Evolutionary conservation across 2,113 vertebrate species (phyloP).

Genomic region (Lepisosteus oculatus): DNA sequence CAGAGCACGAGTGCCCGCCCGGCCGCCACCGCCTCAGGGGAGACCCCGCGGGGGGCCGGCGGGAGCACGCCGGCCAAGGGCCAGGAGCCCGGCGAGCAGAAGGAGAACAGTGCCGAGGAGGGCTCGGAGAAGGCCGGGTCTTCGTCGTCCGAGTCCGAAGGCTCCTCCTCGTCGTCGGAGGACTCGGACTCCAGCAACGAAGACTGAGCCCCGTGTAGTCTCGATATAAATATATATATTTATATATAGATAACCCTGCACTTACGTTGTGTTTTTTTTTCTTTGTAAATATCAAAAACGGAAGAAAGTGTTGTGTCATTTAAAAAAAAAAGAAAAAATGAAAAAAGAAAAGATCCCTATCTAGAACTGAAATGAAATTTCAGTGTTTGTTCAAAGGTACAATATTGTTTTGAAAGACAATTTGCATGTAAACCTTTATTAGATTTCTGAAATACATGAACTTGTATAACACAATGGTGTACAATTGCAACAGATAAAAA

Average conservation of each 20-base stretch:
- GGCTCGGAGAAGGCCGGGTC: slow-evolving; percentile 89
- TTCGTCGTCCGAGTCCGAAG: slow-evolving; percentile 86
- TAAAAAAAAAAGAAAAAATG: slow-evolving; percentile 59
- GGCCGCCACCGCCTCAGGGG: slow-evolving; percentile 34
- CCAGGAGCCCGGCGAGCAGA: slow-evolving; percentile 65
- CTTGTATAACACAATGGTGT: slow-evolving; percentile 92
- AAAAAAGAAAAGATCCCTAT: slow-evolving; percentile 33
- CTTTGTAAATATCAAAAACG: slow-evolving; percentile 89
- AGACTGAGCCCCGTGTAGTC: slow-evolving; percentile 80
- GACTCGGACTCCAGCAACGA: slow-evolving; percentile 93
- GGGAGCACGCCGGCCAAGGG: slow-evolving; percentile 23
- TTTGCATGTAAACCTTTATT: slow-evolving; percentile 97
- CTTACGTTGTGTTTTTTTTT: slow-evolving; percentile 87
- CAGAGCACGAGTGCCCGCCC: slow-evolving; percentile 80
- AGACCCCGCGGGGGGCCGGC: slow-evolving; percentile 27
- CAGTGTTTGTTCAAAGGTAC: slow-evolving; percentile 94
- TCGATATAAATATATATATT: slow-evolving; percentile 68
- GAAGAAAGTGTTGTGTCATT: slow-evolving; percentile 87
- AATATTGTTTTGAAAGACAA: slow-evolving; percentile 91
- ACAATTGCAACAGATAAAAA: slow-evolving; percentile 79
- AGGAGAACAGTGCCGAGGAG: slow-evolving; percentile 90
- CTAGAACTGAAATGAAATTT: slow-evolving; percentile 84
- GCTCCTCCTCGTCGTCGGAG: slow-evolving; percentile 83
- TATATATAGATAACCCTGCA: slow-evolving; percentile 78
- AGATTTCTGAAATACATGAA: slow-evolving; percentile 88